Base-by-base conservation (phyloP, 2,888 invertebrate genomes). In the Muscina levida region DNA sequence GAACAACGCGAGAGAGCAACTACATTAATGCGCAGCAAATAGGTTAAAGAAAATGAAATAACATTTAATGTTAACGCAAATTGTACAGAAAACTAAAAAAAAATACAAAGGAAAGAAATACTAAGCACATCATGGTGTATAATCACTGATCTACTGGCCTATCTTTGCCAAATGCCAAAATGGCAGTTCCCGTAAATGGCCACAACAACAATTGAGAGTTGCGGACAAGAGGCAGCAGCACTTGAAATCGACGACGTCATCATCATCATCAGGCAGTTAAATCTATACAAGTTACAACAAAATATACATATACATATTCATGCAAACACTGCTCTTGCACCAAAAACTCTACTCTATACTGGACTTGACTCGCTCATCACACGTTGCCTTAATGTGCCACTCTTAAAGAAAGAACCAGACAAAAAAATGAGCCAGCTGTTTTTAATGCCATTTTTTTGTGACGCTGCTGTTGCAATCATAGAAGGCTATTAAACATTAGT, bases 141-240 rank as follows among this genome's bases (percentile, higher is more conserved):
- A 62, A 62, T 62, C 42, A 51, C 66, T 67, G 77, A 77, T 72
- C 77, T 72, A 77, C 77, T 72, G 77, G 72, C 77, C 77, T 65
- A 77, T 59, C 65, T 72, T 72, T 22, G 57, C 5, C 31, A 66
- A 24, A 42, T 37, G 62, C 62, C 62, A 65, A 62, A 62, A 39
- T 53, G 1, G 31, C 8, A 31, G 31, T 48, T n/a, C n/a, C n/a
- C n/a, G n/a, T 5, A 53, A 71, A 62, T 65, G 46, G 65, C 65
- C 24, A 53, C 53, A 53, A 53, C 53, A 53, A 53, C 53, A 65
- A 65, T 65, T 65, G 17, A 44, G 53, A 66, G 24, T 42, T 48
- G 24, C 39, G 24, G 19, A 51, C 37, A 19, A 44, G 19, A 6
- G 19, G 13, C 24, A 44, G 42, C 39, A 42, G 13, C 39, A 57